Conservation (phyloP, 2,113 vertebrate genomes). For the Urocolius indicus region DNA sequence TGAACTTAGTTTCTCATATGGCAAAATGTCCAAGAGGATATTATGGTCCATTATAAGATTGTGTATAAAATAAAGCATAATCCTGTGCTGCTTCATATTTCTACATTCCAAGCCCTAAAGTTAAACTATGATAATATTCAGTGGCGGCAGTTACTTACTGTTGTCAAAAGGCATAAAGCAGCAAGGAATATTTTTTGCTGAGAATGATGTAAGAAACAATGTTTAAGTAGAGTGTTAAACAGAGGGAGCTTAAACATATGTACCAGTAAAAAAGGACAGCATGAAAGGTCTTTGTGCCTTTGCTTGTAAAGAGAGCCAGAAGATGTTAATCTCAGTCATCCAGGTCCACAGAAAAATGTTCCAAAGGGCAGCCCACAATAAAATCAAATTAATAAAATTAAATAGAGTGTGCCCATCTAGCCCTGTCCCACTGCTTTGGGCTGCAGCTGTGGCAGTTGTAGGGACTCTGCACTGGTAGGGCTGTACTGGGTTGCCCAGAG, state of each 20-base stretch:
- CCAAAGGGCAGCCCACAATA: background rate
- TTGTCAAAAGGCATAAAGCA: conserved; percentile 27
- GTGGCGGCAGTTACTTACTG: background rate
- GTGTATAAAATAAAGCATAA: conserved; percentile 15
- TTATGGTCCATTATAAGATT: conserved; percentile 5
- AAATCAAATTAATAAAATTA: background rate
- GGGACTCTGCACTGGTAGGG: accelerated
- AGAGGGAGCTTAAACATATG: background rate
- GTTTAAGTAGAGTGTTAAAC: background rate
- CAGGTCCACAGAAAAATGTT: background rate
- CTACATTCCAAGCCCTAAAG: background rate
- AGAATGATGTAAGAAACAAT: accelerated
- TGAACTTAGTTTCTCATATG: background rate
- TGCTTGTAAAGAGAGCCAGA: background rate
- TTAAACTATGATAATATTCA: background rate
- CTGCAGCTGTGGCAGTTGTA: background rate
- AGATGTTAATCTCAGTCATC: background rate
- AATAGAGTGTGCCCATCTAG: background rate
- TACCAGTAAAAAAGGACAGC: background rate
- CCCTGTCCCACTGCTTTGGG: background rate
- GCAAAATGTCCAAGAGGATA: background rate
- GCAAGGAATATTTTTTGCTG: background rate
- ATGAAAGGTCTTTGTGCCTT: background rate
- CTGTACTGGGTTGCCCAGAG: background rate
- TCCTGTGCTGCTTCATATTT: background rate